Conservation (phyloP, 2,113 vertebrate genomes). For the Oenanthe oenanthe region DNA sequence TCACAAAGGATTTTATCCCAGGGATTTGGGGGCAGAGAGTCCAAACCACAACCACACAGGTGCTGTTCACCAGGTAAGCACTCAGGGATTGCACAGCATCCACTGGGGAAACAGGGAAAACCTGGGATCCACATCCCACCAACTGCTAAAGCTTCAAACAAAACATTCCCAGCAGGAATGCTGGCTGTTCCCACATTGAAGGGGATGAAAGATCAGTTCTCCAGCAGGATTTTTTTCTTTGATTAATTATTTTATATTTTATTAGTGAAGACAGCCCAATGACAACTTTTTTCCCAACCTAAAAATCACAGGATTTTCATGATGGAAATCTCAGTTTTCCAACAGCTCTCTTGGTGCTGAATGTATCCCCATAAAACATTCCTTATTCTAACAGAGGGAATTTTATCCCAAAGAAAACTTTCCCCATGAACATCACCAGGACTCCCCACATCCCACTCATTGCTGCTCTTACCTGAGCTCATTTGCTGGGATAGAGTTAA, state of each 20-base stretch:
- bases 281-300: not conserved
- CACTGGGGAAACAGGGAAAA: conserved; percentile 71
- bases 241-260: not conserved
- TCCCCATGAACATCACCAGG: not conserved
- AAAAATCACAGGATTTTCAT: not conserved
- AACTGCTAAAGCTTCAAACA: not conserved
- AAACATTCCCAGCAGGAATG: not conserved
- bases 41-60: conserved; percentile 86
- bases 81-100: conserved; percentile 74
- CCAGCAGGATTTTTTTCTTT: not conserved
- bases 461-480: conserved; percentile 76
- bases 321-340: not conserved
- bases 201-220: not conserved
- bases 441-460: not conserved
- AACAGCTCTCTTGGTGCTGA: not conserved
- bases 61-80: conserved; percentile 81
- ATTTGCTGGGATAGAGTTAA: conserved; percentile 82
- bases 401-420: not conserved
- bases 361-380: not conserved
- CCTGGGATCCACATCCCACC: not conserved
- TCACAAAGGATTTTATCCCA: conserved; percentile 77
- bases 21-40: conserved; percentile 64
- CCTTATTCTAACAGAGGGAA: not conserved
- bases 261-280: not conserved
- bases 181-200: not conserved